A percentile compares a stretch with the other conserved stretches of the same genome.
Conservation (phyloP, 2,888 invertebrate species). For the Oasisia sp. region DNA sequence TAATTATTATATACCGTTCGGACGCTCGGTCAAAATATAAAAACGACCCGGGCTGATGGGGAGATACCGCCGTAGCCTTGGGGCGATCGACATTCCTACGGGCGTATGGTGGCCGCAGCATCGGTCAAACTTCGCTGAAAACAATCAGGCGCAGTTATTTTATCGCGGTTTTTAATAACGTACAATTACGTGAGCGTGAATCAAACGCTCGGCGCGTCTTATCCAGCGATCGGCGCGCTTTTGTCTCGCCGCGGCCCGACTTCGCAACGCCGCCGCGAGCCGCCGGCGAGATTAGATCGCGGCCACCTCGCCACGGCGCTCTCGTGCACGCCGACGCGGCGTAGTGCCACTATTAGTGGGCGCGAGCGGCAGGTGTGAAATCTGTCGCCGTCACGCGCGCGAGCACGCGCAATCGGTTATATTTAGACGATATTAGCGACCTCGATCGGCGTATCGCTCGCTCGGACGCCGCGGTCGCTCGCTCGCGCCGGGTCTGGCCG, state of each 20-base stretch:
- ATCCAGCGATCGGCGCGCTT: slow-evolving; percentile 10
- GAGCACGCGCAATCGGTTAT: not conserved
- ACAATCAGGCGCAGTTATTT: not conserved
- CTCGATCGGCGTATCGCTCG: not conserved
- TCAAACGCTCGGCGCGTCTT: not conserved
- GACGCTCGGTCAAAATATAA: not conserved
- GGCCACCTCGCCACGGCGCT: not conserved
- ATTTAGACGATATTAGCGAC: not conserved
- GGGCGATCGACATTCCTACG: not conserved
- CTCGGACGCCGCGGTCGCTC: not conserved
- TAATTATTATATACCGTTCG: not conserved
- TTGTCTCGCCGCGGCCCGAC: not conserved
- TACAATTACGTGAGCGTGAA: not conserved
- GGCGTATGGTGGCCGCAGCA: not conserved
- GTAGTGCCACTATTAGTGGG: too few relatives aligned
- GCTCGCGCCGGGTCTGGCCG: not conserved
- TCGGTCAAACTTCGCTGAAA: not conserved
- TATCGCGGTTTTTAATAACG: slow-evolving; percentile 13
- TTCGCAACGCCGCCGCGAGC: not conserved
- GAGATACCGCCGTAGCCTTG: not conserved
- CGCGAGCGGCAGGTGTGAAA: not conserved
- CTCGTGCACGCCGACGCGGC: not conserved
- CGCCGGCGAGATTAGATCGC: not conserved
- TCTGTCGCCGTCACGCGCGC: not conserved
- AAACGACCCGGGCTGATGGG: not conserved